A percentile compares a stretch with the other conserved stretches of the same genome.
phyloP scores from a whole-genome alignment of 2,888 invertebrate genomes.

The Tetragonula carbonaria region DNA sequence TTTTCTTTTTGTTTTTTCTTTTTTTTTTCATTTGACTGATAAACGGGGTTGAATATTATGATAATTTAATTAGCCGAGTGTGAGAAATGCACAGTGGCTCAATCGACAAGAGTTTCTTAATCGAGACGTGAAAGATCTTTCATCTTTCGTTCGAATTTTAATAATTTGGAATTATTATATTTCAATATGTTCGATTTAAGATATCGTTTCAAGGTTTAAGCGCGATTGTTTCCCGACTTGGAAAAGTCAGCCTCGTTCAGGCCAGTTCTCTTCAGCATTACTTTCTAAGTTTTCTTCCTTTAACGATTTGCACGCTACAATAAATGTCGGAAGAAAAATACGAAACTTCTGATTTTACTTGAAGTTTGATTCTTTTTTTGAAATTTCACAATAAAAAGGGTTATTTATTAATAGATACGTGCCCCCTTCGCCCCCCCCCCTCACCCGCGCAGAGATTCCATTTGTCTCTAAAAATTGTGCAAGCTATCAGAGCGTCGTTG shows the following conservation, averaged over 20 bases:
- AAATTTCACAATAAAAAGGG: too few species aligned
- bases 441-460: not conserved
- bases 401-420: not conserved
- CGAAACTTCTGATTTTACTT: too few species aligned
- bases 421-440: too few species aligned
- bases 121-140: too few species aligned
- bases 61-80: slow-evolving; percentile 52
- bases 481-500: not conserved
- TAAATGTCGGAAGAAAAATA: too few species aligned
- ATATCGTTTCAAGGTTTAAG: not conserved
- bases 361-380: too few species aligned
- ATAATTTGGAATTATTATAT: not conserved
- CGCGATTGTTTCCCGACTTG: not conserved
- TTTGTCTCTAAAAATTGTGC: not conserved
- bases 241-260: too few species aligned
- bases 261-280: too few species aligned
- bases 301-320: too few species aligned
- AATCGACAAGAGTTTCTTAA: not conserved
- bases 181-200: not conserved
- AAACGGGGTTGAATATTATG: slow-evolving; percentile 22
- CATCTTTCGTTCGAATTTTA: not conserved
- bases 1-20: too few species aligned
- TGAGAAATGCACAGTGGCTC: not conserved
- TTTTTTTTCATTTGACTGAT: slow-evolving; percentile 30
- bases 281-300: too few species aligned